These are phyloP conservation scores for Omphaloscelis lunosa DNA, from an alignment of 2,888 invertebrate genomes.

Conservation along the genomic window DNA sequence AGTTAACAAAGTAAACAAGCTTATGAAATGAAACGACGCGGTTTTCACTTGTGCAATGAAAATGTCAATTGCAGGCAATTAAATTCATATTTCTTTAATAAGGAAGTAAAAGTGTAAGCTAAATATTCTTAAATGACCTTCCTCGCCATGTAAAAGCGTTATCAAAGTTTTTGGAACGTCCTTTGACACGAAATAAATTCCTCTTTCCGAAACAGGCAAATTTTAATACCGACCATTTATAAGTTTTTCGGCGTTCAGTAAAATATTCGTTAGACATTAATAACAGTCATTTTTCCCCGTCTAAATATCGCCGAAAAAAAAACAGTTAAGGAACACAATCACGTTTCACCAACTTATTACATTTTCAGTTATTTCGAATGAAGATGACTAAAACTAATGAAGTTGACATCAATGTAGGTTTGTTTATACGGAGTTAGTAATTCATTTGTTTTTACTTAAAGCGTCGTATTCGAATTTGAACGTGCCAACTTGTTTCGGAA, in stretches of 20 bases:
- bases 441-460: constrained; percentile 69
- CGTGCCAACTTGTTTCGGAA: constrained; percentile 81
- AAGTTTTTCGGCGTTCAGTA: constrained; percentile 72
- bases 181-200: constrained; percentile 74
- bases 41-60: constrained; percentile 3
- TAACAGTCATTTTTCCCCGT: constrained; percentile 71
- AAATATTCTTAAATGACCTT: constrained; percentile 45
- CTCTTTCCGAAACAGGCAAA: constrained; percentile 70
- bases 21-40: not conserved
- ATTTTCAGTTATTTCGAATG: constrained; percentile 63
- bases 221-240: constrained; percentile 73
- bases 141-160: constrained; percentile 58
- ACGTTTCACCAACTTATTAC: constrained; percentile 68
- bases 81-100: constrained; percentile 4
- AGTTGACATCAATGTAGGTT: constrained; percentile 45
- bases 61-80: not conserved
- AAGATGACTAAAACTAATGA: constrained; percentile 63
- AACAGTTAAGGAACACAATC: constrained; percentile 67
- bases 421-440: constrained; percentile 56
- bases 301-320: constrained; percentile 66
- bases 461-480: constrained; percentile 76
- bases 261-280: constrained; percentile 75
- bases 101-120: constrained; percentile 35
- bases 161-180: constrained; percentile 66
- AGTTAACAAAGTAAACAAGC: constrained; percentile 2